Conservation (phyloP, 53 echinoderm and acorn worm genomes). For the Paracentrotus lividus region DNA sequence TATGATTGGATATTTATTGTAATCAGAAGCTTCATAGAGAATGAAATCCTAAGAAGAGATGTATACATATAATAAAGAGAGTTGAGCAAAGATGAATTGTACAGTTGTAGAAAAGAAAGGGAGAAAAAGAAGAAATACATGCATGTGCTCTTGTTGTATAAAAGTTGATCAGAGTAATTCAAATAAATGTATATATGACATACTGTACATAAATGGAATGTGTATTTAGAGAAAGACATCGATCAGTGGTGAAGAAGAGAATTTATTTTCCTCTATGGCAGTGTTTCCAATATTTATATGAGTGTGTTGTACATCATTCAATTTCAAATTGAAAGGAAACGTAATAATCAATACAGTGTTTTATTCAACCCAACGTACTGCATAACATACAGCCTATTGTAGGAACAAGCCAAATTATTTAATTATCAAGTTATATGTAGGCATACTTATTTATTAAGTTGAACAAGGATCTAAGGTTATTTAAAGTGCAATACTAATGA, state of each 20-base stretch:
- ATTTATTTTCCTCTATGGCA: background rate
- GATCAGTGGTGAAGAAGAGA: background rate
- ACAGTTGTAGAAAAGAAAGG: background rate
- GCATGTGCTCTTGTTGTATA: background rate
- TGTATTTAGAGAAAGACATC: slow-evolving; percentile 9
- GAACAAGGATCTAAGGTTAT: background rate
- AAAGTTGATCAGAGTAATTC: background rate
- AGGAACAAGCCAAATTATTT: background rate
- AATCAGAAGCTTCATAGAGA: slow-evolving; percentile 27
- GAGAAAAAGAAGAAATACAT: background rate
- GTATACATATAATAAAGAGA: background rate
- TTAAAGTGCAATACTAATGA: background rate
- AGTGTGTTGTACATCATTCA: background rate
- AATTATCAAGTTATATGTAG: no score
- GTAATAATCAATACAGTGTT: background rate
- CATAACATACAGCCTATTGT: background rate
- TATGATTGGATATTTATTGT: slow-evolving; percentile 30
- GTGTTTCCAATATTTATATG: background rate
- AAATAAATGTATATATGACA: no score
- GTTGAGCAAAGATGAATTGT: background rate
- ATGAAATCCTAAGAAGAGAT: background rate
- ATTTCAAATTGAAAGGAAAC: background rate
- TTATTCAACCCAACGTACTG: background rate
- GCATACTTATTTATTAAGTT: no score
- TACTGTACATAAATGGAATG: background rate